A percentile compares a stretch with the other conserved stretches of the same genome.
Evolutionary conservation across 2,888 invertebrate genomes (phyloP).

Genomic region (Uropetala carovei): DNA sequence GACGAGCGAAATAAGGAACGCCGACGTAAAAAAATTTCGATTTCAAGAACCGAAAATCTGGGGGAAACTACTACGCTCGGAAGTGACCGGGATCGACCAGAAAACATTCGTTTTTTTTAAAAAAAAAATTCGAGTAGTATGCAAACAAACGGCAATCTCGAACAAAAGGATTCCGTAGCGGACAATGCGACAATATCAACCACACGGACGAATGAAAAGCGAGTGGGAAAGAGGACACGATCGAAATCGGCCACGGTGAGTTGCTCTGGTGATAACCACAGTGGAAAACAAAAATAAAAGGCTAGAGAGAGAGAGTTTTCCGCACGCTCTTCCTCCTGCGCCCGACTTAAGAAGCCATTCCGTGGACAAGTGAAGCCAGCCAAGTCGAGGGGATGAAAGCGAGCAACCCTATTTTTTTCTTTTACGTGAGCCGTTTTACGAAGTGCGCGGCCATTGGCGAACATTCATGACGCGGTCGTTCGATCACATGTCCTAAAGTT

Average conservation of each 20-base stretch:
- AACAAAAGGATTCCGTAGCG: background rate
- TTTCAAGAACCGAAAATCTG: no score
- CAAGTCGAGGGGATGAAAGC: background rate
- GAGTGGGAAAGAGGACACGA: background rate
- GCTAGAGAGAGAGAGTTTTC: background rate
- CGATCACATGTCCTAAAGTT: background rate
- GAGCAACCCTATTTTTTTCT: background rate
- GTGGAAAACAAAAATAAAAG: background rate
- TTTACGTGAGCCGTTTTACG: background rate
- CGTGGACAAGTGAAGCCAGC: background rate
- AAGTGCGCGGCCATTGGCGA: background rate
- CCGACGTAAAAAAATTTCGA: no score
- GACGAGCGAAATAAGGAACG: no score
- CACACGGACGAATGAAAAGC: no score
- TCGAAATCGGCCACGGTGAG: background rate
- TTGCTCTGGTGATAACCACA: background rate
- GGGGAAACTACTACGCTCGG: no score
- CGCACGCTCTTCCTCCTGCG: background rate
- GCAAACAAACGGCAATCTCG: conserved; percentile 20
- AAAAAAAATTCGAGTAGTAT: background rate
- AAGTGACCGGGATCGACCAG: background rate
- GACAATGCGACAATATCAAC: background rate
- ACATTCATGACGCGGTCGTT: background rate
- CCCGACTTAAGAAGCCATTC: conserved; percentile 12
- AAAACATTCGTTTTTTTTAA: background rate